phyloP scores from a whole-genome alignment of 2,797 vertebrate species.

The Lutra lutra region DNA sequence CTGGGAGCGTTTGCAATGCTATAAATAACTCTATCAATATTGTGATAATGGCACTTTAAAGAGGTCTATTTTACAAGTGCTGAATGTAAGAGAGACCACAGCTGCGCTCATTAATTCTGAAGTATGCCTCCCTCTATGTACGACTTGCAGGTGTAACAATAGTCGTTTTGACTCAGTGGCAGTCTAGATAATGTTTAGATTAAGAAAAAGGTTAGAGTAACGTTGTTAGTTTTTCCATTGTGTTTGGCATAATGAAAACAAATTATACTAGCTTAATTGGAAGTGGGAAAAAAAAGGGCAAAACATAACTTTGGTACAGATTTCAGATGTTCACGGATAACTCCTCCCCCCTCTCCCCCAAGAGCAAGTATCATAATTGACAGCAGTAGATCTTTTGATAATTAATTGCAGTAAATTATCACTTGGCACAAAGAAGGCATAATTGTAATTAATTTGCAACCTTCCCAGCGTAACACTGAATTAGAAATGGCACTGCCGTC shows the following conservation, averaged over 20 bases:
- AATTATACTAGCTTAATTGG: constrained; percentile 88
- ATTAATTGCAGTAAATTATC: constrained; percentile 91
- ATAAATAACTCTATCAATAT: constrained; percentile 93
- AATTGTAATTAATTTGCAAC: constrained; percentile 91
- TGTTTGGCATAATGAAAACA: constrained; percentile 87
- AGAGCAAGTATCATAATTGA: constrained; percentile 87
- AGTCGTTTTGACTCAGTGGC: constrained; percentile 85
- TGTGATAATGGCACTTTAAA: constrained; percentile 92
- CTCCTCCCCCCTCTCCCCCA: constrained; percentile 76
- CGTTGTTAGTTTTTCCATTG: constrained; percentile 87
- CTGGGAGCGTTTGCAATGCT: constrained; percentile 87
- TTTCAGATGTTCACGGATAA: constrained; percentile 84
- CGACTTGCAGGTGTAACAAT: constrained; percentile 90
- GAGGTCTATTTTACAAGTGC: constrained; percentile 90
- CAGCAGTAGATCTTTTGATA: constrained; percentile 90
- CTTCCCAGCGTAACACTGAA: constrained; percentile 87
- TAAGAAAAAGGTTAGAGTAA: constrained; percentile 86
- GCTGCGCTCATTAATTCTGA: constrained; percentile 91
- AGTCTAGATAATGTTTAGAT: constrained; percentile 85
- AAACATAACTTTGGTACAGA: constrained; percentile 86
- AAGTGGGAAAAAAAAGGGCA: constrained; percentile 81
- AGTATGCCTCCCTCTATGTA: constrained; percentile 83
- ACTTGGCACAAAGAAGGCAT: constrained; percentile 90
- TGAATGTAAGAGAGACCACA: constrained; percentile 87
- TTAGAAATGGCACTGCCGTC: constrained; percentile 85